phyloP scores from a whole-genome alignment of 2,888 invertebrate genomes.

The Charanyca ferruginea region DNA sequence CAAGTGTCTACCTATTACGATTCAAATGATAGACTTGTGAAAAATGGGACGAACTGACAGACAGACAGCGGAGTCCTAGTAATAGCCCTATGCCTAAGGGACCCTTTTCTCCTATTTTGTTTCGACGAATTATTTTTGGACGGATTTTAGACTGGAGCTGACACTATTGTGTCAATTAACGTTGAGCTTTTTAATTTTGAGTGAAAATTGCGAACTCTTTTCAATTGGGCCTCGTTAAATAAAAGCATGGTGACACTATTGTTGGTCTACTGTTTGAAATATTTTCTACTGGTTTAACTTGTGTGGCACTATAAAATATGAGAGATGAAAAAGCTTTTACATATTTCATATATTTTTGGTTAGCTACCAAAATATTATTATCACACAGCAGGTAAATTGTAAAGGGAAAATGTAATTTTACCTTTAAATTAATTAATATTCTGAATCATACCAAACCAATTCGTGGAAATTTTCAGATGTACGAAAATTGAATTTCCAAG shows the following conservation, averaged over 20 bases:
- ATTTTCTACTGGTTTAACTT: too few relatives aligned
- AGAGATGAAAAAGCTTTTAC: too few relatives aligned
- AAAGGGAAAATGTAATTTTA: not conserved
- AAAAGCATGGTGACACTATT: constrained; percentile 11
- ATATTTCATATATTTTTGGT: too few relatives aligned
- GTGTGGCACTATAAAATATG: too few relatives aligned
- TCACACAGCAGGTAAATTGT: not conserved
- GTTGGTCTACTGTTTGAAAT: too few relatives aligned
- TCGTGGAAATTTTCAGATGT: not conserved
- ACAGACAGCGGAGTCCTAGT: too few relatives aligned
- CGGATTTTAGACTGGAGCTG: constrained; percentile 8
- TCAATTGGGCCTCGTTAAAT: constrained; percentile 42
- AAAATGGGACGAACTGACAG: too few relatives aligned
- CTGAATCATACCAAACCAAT: not conserved
- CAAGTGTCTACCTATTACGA: too few relatives aligned
- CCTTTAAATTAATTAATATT: not conserved
- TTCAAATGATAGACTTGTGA: too few relatives aligned
- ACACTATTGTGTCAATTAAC: constrained; percentile 39
- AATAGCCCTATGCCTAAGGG: too few relatives aligned
- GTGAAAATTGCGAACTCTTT: constrained; percentile 32
- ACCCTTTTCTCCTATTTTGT: constrained; percentile 6
- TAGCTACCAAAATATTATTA: too few relatives aligned
- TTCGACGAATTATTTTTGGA: constrained; percentile 5
- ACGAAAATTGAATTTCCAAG: not conserved
- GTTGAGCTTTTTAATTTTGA: constrained; percentile 45